phyloP scores from a whole-genome alignment of 2,797 vertebrate species.

The Geotrypetes seraphini region DNA sequence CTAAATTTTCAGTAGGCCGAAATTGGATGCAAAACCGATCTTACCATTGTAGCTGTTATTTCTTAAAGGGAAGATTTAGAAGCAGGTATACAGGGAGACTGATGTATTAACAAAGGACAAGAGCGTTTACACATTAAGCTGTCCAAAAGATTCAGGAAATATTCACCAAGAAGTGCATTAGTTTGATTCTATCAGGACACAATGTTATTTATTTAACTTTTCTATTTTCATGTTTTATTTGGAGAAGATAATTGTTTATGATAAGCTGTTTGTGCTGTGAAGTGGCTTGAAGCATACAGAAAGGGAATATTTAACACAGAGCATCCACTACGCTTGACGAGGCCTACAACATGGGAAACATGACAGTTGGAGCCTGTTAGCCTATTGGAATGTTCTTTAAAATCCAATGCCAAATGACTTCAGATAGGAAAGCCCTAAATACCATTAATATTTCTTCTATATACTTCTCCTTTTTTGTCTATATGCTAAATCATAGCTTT shows the following conservation, averaged over 20 bases:
- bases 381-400: conserved; percentile 57
- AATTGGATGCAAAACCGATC: conserved; percentile 8
- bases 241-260: conserved; percentile 61
- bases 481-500: too few species aligned
- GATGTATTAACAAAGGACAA: conserved; percentile 39
- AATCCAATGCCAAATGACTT: conserved; percentile 39
- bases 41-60: conserved; percentile 13
- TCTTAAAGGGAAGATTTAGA: conserved; percentile 23
- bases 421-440: conserved; percentile 38
- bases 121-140: conserved; percentile 32
- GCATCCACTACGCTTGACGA: conserved; percentile 19
- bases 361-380: conserved; percentile 36
- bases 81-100: conserved; percentile 28
- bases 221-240: conserved; percentile 65
- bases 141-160: conserved; percentile 40
- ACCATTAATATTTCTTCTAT: conserved; percentile 22
- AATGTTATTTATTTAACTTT: conserved; percentile 65
- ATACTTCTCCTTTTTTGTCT: too few species aligned
- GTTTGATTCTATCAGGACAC: conserved; percentile 51
- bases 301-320: conserved; percentile 15
- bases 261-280: conserved; percentile 50
- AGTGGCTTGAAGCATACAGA: conserved; percentile 38
- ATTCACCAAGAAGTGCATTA: conserved; percentile 40
- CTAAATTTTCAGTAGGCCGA: background rate
- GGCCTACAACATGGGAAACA: conserved; percentile 19